Conservation (phyloP, 2,888 invertebrate species). For the Brachylomia viminalis region DNA sequence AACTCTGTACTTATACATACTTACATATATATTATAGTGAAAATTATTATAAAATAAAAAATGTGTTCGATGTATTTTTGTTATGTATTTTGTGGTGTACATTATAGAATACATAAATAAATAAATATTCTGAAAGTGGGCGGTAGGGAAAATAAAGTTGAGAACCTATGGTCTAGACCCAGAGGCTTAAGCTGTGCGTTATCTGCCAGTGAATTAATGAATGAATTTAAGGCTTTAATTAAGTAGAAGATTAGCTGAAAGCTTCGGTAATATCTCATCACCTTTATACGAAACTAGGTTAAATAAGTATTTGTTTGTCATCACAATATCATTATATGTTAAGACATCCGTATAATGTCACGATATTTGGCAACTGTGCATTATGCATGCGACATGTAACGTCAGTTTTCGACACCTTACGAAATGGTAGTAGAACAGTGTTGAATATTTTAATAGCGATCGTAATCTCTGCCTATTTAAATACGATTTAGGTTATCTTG, state of each 20-base stretch:
- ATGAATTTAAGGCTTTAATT: no score
- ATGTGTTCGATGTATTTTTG: no score
- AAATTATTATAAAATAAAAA: no score
- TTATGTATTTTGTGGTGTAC: no score
- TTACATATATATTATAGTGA: no score
- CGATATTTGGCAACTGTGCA: constrained; percentile 53
- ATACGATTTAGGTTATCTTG: constrained; percentile 30
- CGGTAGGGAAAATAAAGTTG: no score
- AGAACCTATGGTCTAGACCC: no score
- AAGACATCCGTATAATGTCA: constrained; percentile 54
- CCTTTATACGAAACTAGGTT: constrained; percentile 38
- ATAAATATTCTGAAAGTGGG: no score
- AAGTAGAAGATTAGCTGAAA: background rate
- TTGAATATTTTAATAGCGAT: constrained; percentile 27
- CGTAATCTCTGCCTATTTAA: constrained; percentile 41
- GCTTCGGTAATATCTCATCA: background rate
- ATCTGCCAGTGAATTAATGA: no score
- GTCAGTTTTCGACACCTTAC: constrained; percentile 44
- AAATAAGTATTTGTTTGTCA: constrained; percentile 43
- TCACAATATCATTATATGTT: constrained; percentile 37
- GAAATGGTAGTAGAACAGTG: constrained; percentile 21
- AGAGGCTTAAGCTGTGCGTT: no score
- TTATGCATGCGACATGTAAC: constrained; percentile 53
- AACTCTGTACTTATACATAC: no score
- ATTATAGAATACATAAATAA: no score